Evolutionary conservation across 2,113 vertebrate genomes (phyloP).

Genomic region (Arothron firmamentum): DNA sequence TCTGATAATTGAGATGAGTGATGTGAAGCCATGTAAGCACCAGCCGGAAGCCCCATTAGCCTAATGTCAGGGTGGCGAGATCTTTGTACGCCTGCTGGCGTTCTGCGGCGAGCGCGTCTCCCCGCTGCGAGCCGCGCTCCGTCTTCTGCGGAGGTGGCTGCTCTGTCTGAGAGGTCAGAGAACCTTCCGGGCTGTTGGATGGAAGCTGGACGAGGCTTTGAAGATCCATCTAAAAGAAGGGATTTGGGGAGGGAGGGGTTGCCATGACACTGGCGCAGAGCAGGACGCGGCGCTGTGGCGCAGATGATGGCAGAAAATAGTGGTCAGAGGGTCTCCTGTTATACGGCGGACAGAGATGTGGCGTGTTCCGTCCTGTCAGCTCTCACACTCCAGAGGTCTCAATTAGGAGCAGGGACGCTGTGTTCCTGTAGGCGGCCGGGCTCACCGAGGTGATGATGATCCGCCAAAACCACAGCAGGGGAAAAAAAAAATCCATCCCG

Average conservation of each 20-base stretch:
- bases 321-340: constrained; percentile 61
- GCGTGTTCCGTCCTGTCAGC: constrained; percentile 55
- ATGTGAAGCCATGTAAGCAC: constrained; percentile 62
- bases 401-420: constrained; percentile 51
- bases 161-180: constrained; percentile 40
- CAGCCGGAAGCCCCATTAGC: constrained; percentile 57
- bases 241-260: constrained; percentile 31
- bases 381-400: constrained; percentile 56
- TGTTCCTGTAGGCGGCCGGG: constrained; percentile 33
- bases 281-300: constrained; percentile 37
- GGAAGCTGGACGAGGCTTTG: constrained; percentile 29
- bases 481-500: background rate
- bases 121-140: constrained; percentile 20
- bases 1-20: constrained; percentile 62
- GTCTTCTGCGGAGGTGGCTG: constrained; percentile 13
- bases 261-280: constrained; percentile 53
- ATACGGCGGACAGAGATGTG: constrained; percentile 50
- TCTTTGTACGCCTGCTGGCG: constrained; percentile 54
- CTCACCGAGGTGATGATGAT: constrained; percentile 42
- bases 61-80: constrained; percentile 54
- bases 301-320: constrained; percentile 68
- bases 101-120: constrained; percentile 23
- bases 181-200: constrained; percentile 19
- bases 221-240: constrained; percentile 38
- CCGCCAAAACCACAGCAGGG: constrained; percentile 17